phyloP scores from a whole-genome alignment of 2,113 vertebrate species.

The Eidolon helvum region DNA sequence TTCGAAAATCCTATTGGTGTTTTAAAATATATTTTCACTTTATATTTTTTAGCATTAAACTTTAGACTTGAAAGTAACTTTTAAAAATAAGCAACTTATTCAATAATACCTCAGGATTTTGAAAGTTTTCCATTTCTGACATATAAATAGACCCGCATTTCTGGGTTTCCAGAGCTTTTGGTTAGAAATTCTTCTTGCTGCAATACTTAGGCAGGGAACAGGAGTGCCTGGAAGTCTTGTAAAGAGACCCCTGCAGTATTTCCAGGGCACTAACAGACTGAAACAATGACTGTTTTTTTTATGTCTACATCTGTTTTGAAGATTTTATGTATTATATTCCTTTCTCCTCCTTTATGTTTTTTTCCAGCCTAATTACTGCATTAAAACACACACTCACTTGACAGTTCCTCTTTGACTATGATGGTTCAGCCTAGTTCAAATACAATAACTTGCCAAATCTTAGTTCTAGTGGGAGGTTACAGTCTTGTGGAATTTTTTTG shows the following conservation, averaged over 20 bases:
- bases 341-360: neutral
- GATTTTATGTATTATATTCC: neutral
- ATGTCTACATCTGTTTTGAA: constrained; percentile 44
- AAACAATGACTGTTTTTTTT: neutral
- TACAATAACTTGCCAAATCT: constrained; percentile 61
- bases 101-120: neutral
- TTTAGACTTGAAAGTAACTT: neutral
- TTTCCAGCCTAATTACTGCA: neutral
- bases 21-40: neutral
- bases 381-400: neutral
- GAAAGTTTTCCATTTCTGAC: neutral
- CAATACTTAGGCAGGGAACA: neutral
- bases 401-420: constrained; percentile 50
- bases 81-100: neutral
- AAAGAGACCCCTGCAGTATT: neutral
- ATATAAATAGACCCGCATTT: neutral
- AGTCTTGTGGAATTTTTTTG: constrained; percentile 54
- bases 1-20: neutral
- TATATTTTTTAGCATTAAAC: neutral
- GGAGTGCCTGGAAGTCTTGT: neutral
- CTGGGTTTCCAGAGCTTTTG: neutral
- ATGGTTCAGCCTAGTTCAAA: constrained; percentile 13
- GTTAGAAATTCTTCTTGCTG: neutral
- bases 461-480: constrained; percentile 72
- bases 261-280: neutral